A percentile compares a stretch with the other conserved stretches of the same genome.
phyloP scores from a whole-genome alignment of 2,888 invertebrate genomes.

The Himalopsyche japonica region DNA sequence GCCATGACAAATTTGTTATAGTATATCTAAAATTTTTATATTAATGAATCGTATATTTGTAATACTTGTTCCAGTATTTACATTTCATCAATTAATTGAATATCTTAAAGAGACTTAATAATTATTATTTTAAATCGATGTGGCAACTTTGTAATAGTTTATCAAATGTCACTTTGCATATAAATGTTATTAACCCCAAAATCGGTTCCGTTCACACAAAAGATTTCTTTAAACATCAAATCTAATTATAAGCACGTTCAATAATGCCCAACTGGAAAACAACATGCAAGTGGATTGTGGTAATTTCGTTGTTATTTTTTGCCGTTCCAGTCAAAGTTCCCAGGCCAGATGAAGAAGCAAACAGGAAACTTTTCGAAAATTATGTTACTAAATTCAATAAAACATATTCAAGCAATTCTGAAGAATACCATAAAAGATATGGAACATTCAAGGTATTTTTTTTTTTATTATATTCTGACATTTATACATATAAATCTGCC shows the following conservation, averaged over 20 bases:
- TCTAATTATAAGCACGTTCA: background rate
- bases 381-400: slow-evolving; percentile 61
- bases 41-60: too few species aligned
- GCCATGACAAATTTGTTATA: too few species aligned
- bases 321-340: slow-evolving; percentile 45
- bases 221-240: background rate
- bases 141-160: background rate
- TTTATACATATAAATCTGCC: too few species aligned
- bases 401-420: slow-evolving; percentile 54
- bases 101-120: too few species aligned
- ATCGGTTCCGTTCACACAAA: background rate
- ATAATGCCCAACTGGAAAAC: slow-evolving; percentile 40
- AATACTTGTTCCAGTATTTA: too few species aligned
- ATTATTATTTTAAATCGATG: too few species aligned
- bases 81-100: too few species aligned
- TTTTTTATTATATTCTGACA: too few species aligned
- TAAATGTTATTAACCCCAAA: background rate
- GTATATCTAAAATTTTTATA: too few species aligned
- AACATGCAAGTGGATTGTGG: slow-evolving; percentile 33
- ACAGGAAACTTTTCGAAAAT: slow-evolving; percentile 52
- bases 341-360: slow-evolving; percentile 22
- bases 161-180: background rate
- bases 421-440: slow-evolving; percentile 57
- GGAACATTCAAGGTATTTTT: slow-evolving; percentile 59
- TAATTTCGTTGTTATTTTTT: slow-evolving; percentile 41